Evolutionary conservation across 1,140 invertebrate genomes (phyloP), one percentile per base, ranked within the genome.

Genomic region (Ceratosolen fusciceps): DNA sequence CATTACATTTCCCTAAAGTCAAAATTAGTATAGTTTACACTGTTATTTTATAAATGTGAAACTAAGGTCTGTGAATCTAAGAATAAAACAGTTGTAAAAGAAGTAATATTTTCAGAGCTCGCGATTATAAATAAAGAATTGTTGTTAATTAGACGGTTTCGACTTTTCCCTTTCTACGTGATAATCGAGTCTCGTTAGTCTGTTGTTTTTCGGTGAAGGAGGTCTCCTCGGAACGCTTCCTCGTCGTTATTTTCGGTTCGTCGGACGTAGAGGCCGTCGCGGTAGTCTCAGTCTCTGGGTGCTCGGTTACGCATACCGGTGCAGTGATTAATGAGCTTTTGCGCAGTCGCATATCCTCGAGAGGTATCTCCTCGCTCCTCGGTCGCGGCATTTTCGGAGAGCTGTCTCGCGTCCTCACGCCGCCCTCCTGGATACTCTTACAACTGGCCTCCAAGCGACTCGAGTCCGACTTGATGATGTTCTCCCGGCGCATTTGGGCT

Each of bases 321-420:
- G 85, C 86, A 0, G 83, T 83, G 3, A 88, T 84, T 60, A 86
- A 75, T 37, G 89, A 87, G 39, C 84, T 84, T 84, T 88, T 88
- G 47, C 88, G 81, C 68, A 86, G 77, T n/a, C 92, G 91, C 86
- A 95, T 94, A 83, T 95, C 94, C 86, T 97, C 96, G 7, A 97
- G 85, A 0, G 96, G 96, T 54, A 97, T 97, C 84, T 97, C 96
- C 85, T 95, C 95, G 62, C 93, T 95, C 29, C 93, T 92, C 19
- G 93, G 94, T 80, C 93, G 91, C n/a, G 94, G 95, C 87, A 93
- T 92, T 83, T 92, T 92, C 14, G 94, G 94, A 43, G 95, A 96
- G 47, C 91, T 91, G 43, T 96, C 95, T 3, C 74, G 47, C 0
- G 58, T 21, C 94, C 88, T 67, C 9, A 29, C 24, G 8, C 4